Evolutionary conservation across 2,888 invertebrate species (phyloP), one percentile per base, ranked within the genome.

Genomic region (Macrophya alboannulata): DNA sequence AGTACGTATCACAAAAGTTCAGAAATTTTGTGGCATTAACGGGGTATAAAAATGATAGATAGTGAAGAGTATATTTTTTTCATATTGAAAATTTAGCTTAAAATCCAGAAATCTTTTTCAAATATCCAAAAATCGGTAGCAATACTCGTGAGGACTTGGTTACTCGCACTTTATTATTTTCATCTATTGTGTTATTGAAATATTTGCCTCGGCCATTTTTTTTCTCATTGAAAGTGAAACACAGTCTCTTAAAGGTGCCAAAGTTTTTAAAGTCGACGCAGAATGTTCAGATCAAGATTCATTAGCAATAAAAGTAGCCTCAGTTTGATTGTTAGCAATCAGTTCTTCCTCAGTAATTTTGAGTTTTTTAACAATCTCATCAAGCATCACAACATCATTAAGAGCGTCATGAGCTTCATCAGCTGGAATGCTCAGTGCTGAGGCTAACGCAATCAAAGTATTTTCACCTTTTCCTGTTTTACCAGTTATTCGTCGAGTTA

Each of bases 391-490:
- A 51, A 72, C 72, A 74, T 84, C 84, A 45, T 40, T 1, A 10
- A 5, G 4, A 1, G 84, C 84, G 72, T 84, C 31, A 43, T 84
- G 65, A 31, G 74, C 85, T 72, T 74, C 71, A n/a, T 43, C 31
- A 15, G 31, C 21, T 25, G 74, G 21, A 40, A 86, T 31, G 43
- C 25, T 8, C 21, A 86, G 62, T 31, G 79, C 86, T 17, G 40
- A 9, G 8, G 84, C 76, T 37, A 85, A 62, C 17, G 48, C 31
- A n/a, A 62, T 81, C 15, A 86, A 43, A 45, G 84, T 77, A 59
- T 51, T 84, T 15, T 62, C 72, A 10, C 15, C 25, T 86, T 45
- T 55, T 55, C 59, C 15, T 62, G 51, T 55, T 45, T 74, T 72
- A 74, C 17, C 43, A 12, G 81, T 72, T 51, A 62, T 84, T 74